Evolutionary conservation across 2,113 vertebrate species (phyloP), one percentile per base, ranked within the genome.

Genomic region (Nematolebias whitei): DNA sequence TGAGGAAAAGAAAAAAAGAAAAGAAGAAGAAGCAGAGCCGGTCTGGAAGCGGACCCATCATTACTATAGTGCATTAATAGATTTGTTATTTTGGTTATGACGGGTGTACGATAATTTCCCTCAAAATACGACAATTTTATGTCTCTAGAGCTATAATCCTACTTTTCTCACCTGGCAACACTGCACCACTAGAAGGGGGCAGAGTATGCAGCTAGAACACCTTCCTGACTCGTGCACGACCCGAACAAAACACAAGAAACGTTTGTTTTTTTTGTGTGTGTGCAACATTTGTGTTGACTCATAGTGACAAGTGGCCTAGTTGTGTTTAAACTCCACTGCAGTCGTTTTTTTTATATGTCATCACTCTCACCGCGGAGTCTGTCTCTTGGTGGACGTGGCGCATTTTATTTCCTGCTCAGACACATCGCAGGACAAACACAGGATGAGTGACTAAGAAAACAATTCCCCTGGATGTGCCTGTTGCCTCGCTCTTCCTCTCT

Each of bases 391-490:
- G 81, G 75, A 78, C 55, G 35, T 7, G 58, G 48, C 76, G 61
- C 47, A 50, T 82, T 87, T 84, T 74, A 75, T 83, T 79, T 70
- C 79, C 52, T 70, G 76, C 83, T 76, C 51, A 61, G 71, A 86
- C 78, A 70, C 63, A 15, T 49, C 61, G 71, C 44, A 10, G 68
- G 87, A 86, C 85, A 82, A 82, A 85, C 82, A 84, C 59, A 40
- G 80, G 84, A 78, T 82, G 84, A 86, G 78, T 81, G 82, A 84
- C 82, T 77, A 76, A 82, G 76, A 84, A 90, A 87, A 90, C 85
- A 85, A 82, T 82, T 83, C 88, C 79, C 77, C 70, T 71, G 80
- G 84, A 80, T 86, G 56, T 70, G 79, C 84, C 77, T 53, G 63
- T 73, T 82, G 62, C 80, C 77, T 81, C 45, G 39, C 76, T 76